Conservation (phyloP, 2,797 vertebrate species). For the Alcedo quadribrachys region DNA sequence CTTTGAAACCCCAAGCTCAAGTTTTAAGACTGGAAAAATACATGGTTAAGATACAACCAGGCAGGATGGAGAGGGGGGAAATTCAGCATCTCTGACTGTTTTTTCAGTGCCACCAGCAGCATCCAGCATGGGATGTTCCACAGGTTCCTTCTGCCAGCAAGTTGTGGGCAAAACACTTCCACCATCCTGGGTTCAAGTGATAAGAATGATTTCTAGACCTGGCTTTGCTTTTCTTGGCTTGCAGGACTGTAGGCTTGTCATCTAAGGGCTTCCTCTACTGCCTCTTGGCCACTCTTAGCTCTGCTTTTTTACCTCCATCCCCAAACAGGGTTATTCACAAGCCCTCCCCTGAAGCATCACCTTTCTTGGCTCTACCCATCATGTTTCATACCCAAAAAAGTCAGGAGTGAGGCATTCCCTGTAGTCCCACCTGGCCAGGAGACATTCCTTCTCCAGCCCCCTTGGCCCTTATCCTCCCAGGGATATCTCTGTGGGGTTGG, state of each 20-base stretch:
- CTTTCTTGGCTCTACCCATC: not conserved
- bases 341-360: not conserved
- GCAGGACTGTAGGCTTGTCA: not conserved
- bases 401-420: not conserved
- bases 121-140: not conserved
- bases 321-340: not conserved
- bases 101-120: not conserved
- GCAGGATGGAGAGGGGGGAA: not conserved
- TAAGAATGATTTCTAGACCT: not conserved
- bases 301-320: not conserved
- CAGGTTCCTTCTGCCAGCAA: not conserved
- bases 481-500: not conserved
- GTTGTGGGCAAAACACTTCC: not conserved
- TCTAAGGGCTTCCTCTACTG: not conserved
- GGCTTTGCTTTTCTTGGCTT: not conserved
- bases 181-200: rapidly evolving
- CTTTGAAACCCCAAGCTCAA: not conserved
- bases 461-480: not conserved
- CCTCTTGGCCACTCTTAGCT: not conserved
- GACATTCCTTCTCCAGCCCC: not conserved
- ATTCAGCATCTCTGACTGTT: not conserved
- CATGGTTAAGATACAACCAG: rapidly evolving
- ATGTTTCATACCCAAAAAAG: not conserved
- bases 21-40: not conserved
- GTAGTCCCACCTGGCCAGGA: not conserved